Conservation (phyloP, 2,113 vertebrate genomes). For the Rhinichthys klamathensis region DNA sequence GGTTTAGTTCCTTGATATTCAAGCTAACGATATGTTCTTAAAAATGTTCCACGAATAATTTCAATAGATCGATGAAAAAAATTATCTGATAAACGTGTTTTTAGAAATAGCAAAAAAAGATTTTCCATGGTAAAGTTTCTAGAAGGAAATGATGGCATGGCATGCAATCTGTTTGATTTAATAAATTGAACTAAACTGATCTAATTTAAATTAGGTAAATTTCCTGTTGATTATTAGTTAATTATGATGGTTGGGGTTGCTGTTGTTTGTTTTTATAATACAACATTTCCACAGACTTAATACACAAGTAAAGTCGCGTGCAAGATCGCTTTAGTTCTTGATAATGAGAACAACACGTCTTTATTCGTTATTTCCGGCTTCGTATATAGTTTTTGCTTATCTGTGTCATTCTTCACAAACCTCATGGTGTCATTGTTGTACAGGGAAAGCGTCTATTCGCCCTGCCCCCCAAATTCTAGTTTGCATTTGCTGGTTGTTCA, state of each 20-base stretch:
- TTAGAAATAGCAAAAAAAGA: background rate
- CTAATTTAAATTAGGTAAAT: too few relatives aligned
- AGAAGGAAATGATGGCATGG: background rate
- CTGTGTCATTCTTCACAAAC: background rate
- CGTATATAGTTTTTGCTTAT: background rate
- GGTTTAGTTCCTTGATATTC: background rate
- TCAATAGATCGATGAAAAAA: background rate
- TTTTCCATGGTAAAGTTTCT: background rate
- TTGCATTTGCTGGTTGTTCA: slow-evolving; percentile 1
- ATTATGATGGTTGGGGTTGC: background rate
- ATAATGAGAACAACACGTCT: background rate
- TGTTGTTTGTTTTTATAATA: background rate
- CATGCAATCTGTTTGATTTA: background rate
- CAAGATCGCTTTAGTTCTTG: too few relatives aligned
- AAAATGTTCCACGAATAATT: background rate
- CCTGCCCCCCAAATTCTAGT: slow-evolving; percentile 7
- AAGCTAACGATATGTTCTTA: background rate
- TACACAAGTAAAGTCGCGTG: too few relatives aligned
- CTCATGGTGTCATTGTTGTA: slow-evolving; percentile 28
- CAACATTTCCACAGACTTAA: too few relatives aligned
- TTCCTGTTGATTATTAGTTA: too few relatives aligned
- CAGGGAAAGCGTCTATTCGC: slow-evolving; percentile 7
- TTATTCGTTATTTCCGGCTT: background rate
- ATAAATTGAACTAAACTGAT: background rate
- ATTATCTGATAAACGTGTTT: too few relatives aligned